Evolutionary conservation across 2,888 invertebrate genomes (phyloP), one percentile per base, ranked within the genome.

Genomic region (Amblyjoppa fuscipennis): DNA sequence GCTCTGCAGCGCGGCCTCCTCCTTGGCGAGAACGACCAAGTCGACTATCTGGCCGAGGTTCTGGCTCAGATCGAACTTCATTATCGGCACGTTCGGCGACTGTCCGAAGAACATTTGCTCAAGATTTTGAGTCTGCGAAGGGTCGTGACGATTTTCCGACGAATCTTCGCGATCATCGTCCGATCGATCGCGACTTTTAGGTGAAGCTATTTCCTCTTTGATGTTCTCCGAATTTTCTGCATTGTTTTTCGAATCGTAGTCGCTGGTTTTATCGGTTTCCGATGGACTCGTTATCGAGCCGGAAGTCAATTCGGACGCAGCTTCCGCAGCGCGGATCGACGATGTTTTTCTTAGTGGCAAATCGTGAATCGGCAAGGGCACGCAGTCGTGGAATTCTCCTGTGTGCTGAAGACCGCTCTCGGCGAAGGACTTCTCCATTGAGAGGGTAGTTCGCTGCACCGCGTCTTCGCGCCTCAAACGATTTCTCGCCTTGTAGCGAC

Each of bases 351-450:
- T 38, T 7, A 74, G 38, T 1, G 59, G 11, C 11, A 83, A 31
- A 25, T 91, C 89, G 61, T 91, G 83, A 9, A 92, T 82, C 1
- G 93, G 92, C 64, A 94, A 87, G 1, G 93, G 92, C 11, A 93
- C 88, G 79, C 93, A 93, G 86, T 94, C 94, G 80, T 94, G 94
- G 87, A 94, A 94, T 90, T 94, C 94, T n/a, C 94, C 93, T 3
- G 94, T 93, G 38, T 94, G 93, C 77, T 91, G 92, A 7, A 93
- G 85, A 3, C 88, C 86, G 31, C 87, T 89, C 13, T 87, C 87
- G 25, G 88, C 86, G 59, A 89, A 87, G 0, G 86, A 81, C 9
- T 81, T 86, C 49, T 87, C 84, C 66, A 87, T 38, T 2, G 86
- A 90, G 7, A 91, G 74, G 0, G 92, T 92, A 1, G 88, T 89